Evolutionary conservation across 2,888 invertebrate genomes (phyloP), one percentile per base, ranked within the genome.

Genomic region (Cataglyphis rosenhaueri): DNA sequence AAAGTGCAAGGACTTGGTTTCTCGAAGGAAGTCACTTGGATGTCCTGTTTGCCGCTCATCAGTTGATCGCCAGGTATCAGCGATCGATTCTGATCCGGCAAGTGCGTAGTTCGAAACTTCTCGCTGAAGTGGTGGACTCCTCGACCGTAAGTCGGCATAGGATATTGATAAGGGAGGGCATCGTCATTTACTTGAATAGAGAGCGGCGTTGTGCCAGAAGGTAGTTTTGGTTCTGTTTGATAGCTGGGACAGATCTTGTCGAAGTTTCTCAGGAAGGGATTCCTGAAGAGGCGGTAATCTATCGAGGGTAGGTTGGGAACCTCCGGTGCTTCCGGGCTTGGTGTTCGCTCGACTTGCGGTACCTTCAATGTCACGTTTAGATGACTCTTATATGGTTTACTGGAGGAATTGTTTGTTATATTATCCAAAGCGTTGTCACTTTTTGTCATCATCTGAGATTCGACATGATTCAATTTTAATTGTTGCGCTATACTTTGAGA

Each of bases 21-120:
- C 78, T 94, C 94, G 86, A 94, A 94, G 0, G 94, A 94, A 0
- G 94, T 94, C n/a, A 93, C 92, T 74, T 94, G 93, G 68, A 92
- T 92, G 44, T 93, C 92, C 9, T 90, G 91, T 2, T 82, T 85
- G 3, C 75, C 82, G 21, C 71, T 70, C 35, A 83, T 52, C 41
- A 86, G 10, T 64, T 85, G 84, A 44, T 82, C 85, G 0, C 89
- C 78, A 0, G 92, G 88, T 18, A 92, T 90, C 41, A 89, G 75
- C 6, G 91, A 75, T 1, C 91, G 87, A 57, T 79, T 89, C 68
- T 87, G 86, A 73, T 90, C 88, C 38, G 83, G 4, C 62, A 68
- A 41, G 32, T 83, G 83, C 3, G 64, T 18, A 0, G 73, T 10
- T 41, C 61, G 78, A 71, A 87, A 79, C 4, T 73, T 81, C 18